A percentile compares a stretch with the other conserved stretches of the same genome.
Evolutionary conservation across 2,888 invertebrate genomes (phyloP).

Genomic region (Pollenia griseotomentosa): DNA sequence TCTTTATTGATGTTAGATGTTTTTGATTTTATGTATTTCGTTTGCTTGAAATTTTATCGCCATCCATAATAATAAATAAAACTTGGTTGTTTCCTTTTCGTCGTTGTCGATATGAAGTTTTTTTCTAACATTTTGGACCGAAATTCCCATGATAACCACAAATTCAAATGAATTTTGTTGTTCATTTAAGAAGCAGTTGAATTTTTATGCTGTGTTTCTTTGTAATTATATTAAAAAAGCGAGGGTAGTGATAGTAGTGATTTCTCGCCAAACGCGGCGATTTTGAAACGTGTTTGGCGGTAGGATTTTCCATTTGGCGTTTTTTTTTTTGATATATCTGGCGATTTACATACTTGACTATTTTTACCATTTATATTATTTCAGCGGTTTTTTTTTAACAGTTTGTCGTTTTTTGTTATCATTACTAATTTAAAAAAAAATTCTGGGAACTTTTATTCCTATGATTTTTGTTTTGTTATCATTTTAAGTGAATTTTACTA

Average conservation of each 20-base stretch:
- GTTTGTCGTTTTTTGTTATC: too few relatives aligned
- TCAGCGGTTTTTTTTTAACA: too few relatives aligned
- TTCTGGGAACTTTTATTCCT: too few relatives aligned
- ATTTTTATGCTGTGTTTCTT: background rate
- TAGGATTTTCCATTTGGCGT: too few relatives aligned
- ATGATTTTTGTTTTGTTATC: too few relatives aligned
- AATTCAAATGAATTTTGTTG: constrained; percentile 64
- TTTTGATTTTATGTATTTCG: background rate
- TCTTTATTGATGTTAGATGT: constrained; percentile 33
- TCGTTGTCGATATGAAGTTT: constrained; percentile 4
- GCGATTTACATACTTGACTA: too few relatives aligned
- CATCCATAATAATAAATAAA: constrained; percentile 41
- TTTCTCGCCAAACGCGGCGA: too few relatives aligned
- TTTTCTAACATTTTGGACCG: background rate
- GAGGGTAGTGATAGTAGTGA: constrained; percentile 25
- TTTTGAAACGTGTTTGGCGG: too few relatives aligned
- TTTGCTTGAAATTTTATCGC: constrained; percentile 31
- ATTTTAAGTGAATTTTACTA: too few relatives aligned
- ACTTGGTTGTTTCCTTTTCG: constrained; percentile 19
- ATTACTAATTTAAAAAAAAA: too few relatives aligned
- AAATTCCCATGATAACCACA: constrained; percentile 62
- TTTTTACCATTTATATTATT: too few relatives aligned
- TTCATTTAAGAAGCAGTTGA: constrained; percentile 36
- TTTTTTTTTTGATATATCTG: too few relatives aligned
- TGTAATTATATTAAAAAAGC: constrained; percentile 1